phyloP scores from a whole-genome alignment of 2,113 vertebrate genomes.

The human (Homo sapiens) region DNA sequence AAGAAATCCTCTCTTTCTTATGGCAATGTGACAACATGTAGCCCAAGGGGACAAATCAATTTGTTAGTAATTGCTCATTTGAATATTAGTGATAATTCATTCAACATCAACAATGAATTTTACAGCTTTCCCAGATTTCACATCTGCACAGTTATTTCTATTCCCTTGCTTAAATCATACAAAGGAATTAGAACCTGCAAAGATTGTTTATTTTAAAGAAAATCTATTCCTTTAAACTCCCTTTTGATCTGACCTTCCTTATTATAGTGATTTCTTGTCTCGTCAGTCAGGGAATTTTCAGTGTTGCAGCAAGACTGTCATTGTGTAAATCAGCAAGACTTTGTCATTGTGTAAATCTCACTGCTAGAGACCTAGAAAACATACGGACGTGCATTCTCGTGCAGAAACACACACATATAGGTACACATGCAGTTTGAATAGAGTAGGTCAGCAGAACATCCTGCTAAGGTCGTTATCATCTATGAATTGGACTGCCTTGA shows the following conservation, averaged over 20 bases:
- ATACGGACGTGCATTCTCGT: background rate
- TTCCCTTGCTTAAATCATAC: background rate
- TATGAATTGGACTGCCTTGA: conserved; percentile 4
- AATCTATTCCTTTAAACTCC: background rate
- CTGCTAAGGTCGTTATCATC: background rate
- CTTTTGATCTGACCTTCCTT: background rate
- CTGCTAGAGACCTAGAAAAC: background rate
- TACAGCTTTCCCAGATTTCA: conserved; percentile 2
- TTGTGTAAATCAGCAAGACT: background rate
- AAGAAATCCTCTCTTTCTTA: conserved; percentile 24
- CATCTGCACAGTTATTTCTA: background rate
- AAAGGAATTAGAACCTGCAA: background rate
- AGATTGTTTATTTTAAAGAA: conserved; percentile 3
- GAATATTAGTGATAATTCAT: conserved; percentile 61
- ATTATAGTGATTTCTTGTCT: background rate
- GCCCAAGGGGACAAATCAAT: conserved; percentile 34
- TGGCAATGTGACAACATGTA: conserved; percentile 41
- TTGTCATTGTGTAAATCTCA: background rate
- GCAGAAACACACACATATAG: background rate
- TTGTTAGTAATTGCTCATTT: conserved; percentile 65
- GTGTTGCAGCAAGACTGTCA: background rate
- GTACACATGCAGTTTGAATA: background rate
- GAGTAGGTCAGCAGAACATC: background rate
- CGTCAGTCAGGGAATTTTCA: background rate
- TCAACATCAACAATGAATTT: conserved; percentile 27